These are phyloP conservation scores for Caenorhabditis afra DNA, from an alignment of 2,888 invertebrate genomes.

Conservation along the genomic window DNA sequence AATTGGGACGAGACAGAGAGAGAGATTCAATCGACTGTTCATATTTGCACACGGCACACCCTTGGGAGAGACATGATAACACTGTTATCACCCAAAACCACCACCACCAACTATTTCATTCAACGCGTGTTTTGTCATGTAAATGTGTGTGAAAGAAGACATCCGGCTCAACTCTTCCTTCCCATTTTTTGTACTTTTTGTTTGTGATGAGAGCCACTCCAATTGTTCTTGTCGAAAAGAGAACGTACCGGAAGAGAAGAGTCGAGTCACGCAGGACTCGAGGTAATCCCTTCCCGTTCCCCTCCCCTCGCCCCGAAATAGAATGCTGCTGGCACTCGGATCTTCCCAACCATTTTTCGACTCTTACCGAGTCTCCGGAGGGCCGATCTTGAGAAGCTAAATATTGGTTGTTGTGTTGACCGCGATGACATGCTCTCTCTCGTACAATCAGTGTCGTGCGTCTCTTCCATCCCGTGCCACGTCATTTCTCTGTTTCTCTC, in stretches of 20 bases:
- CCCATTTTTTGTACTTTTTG: conserved; percentile 16
- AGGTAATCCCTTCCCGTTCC: conserved; percentile 23
- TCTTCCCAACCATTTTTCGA: too few relatives aligned
- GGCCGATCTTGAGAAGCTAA: background rate
- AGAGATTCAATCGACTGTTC: conserved; percentile 22
- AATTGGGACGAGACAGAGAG: background rate
- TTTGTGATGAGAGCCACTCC: conserved; percentile 49
- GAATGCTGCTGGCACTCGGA: background rate
- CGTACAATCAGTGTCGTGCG: background rate
- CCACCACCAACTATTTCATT: background rate
- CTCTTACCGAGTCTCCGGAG: background rate
- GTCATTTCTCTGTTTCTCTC: conserved; percentile 6
- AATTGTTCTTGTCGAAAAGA: conserved; percentile 19
- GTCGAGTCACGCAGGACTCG: conserved; percentile 42
- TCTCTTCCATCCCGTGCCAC: too few relatives aligned
- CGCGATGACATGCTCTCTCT: conserved; percentile 12
- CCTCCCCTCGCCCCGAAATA: background rate
- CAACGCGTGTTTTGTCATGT: conserved; percentile 10
- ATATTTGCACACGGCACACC: conserved; percentile 41
- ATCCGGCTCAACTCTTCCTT: background rate
- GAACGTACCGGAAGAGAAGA: conserved; percentile 2
- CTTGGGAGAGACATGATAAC: conserved; percentile 16
- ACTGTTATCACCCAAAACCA: conserved; percentile 19
- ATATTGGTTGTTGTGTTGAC: conserved; percentile 48
- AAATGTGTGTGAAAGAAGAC: too few relatives aligned